Percentiles rank a stretch among this genome's conserved stretches.
These are phyloP conservation scores for Otolemur crassicaudatus DNA, from an alignment of 2,797 vertebrate species.

Conservation along the genomic window DNA sequence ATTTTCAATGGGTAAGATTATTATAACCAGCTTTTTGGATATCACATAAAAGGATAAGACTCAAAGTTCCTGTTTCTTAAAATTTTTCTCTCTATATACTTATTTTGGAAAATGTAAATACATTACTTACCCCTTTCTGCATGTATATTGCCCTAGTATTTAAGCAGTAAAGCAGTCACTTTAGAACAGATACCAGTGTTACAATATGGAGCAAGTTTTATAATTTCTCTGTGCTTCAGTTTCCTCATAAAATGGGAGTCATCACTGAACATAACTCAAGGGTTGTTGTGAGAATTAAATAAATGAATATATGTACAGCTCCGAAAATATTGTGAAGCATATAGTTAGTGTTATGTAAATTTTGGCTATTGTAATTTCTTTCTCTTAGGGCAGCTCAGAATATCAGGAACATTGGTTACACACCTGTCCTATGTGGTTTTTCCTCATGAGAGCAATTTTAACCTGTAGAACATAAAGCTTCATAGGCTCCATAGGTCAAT, in stretches of 20 bases:
- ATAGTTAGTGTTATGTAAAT: not conserved
- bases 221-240: not conserved
- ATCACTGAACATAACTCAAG: not conserved
- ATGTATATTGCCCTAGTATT: not conserved
- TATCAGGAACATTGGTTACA: not conserved
- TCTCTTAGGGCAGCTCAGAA: not conserved
- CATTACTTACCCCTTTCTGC: not conserved
- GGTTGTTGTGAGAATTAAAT: not conserved
- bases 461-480: not conserved
- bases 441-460: not conserved
- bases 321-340: not conserved
- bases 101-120: slow-evolving; percentile 50
- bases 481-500: not conserved
- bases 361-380: slow-evolving; percentile 10
- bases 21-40: slow-evolving; percentile 16
- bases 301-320: not conserved
- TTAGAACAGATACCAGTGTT: not conserved
- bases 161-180: not conserved
- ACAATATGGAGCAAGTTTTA: not conserved
- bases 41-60: not conserved
- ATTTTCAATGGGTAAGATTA: slow-evolving; percentile 38
- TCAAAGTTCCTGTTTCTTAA: not conserved
- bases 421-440: not conserved
- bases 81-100: not conserved
- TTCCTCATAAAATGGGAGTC: not conserved